phyloP scores from a whole-genome alignment of 2,113 vertebrate genomes.

The Thamnaconus septentrionalis region DNA sequence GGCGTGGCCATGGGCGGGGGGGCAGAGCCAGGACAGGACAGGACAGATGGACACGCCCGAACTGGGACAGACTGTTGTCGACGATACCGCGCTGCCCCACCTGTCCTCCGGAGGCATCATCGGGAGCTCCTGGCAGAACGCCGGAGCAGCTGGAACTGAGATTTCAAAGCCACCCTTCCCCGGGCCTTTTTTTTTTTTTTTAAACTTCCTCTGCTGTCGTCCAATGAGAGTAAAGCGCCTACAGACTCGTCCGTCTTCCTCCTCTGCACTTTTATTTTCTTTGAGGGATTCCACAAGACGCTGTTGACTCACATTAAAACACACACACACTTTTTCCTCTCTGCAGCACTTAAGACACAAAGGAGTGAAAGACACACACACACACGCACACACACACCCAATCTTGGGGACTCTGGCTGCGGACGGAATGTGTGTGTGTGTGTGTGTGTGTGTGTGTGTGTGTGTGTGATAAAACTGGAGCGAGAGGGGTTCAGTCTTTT shows the following conservation, averaged over 20 bases:
- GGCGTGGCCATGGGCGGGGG: neutral
- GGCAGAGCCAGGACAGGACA: neutral
- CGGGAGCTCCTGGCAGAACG: neutral
- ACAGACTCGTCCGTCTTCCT: constrained; percentile 6
- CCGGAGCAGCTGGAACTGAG: constrained; percentile 3
- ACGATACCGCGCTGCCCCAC: constrained; percentile 7
- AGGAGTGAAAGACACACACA: constrained; percentile 44
- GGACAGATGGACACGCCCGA: constrained; percentile 10
- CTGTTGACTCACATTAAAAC: constrained; percentile 1
- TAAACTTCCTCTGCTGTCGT: constrained; percentile 20
- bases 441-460: constrained; percentile 58
- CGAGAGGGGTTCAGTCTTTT: constrained; percentile 33
- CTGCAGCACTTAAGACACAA: constrained; percentile 88
- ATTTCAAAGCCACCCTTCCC: neutral
- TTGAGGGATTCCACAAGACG: constrained; percentile 1
- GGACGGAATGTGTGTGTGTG: constrained; percentile 17
- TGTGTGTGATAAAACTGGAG: constrained; percentile 63
- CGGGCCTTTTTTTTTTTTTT: neutral
- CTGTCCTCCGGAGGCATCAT: constrained; percentile 34
- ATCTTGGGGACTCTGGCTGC: constrained; percentile 1
- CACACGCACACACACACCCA: constrained; percentile 4
- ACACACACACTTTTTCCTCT: constrained; percentile 47
- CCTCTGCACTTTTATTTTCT: constrained; percentile 23
- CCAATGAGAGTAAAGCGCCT: constrained; percentile 32
- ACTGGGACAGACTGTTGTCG: constrained; percentile 5